phyloP scores from a whole-genome alignment of 2,888 invertebrate species.

The Vesta saturnalis region DNA sequence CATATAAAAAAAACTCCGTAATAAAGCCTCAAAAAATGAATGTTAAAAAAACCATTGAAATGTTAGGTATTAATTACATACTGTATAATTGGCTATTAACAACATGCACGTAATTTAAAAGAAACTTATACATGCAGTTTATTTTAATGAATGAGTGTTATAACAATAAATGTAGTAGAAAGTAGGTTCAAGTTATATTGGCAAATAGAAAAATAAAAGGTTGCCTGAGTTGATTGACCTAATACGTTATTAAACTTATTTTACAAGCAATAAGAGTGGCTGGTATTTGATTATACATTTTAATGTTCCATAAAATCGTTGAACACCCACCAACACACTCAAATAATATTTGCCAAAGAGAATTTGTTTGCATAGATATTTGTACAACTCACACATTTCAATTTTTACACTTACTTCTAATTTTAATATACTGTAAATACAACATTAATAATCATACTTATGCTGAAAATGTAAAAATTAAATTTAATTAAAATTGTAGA shows the following conservation, averaged over 20 bases:
- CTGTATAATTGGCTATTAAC: no score
- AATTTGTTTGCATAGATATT: not conserved
- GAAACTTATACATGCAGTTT: conserved; percentile 8
- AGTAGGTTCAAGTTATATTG: not conserved
- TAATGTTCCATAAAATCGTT: conserved; percentile 2
- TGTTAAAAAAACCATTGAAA: no score
- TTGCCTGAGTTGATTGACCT: conserved; percentile 1
- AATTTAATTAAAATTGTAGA: no score
- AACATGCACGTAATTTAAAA: not conserved
- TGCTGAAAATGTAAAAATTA: no score
- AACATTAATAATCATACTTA: no score
- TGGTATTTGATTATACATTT: conserved; percentile 2
- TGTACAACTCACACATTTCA: not conserved
- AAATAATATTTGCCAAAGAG: not conserved
- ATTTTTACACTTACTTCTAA: no score
- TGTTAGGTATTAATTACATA: no score
- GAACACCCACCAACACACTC: not conserved
- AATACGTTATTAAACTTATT: conserved; percentile 8
- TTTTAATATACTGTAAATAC: no score
- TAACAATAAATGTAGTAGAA: conserved; percentile 9
- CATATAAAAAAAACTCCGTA: no score
- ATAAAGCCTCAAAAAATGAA: no score
- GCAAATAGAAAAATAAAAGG: conserved; percentile 7
- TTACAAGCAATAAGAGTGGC: not conserved
- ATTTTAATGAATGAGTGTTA: not conserved